These are phyloP conservation scores for Benthosema pterotum DNA, from an alignment of 2,797 vertebrate genomes.

Conservation along the genomic window DNA sequence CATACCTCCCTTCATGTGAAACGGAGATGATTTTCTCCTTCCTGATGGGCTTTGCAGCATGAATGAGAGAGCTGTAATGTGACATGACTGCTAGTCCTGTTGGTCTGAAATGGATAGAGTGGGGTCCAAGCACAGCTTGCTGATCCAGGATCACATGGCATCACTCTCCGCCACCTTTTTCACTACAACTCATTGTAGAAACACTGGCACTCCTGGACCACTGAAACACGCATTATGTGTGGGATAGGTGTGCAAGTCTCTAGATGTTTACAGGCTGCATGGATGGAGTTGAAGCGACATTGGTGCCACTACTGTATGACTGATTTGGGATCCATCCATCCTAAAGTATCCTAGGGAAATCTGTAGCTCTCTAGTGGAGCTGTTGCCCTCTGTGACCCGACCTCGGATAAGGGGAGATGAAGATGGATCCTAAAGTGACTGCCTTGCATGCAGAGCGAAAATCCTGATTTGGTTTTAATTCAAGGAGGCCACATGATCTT, in stretches of 20 bases:
- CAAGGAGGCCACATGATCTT: constrained; percentile 4
- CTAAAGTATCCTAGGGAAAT: no score
- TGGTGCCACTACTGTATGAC: constrained; percentile 13
- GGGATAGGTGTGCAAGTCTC: no score
- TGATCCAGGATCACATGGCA: constrained; percentile 6
- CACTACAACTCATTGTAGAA: neutral
- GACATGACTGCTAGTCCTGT: constrained; percentile 6
- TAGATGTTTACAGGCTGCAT: constrained; percentile 33
- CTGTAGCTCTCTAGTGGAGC: no score
- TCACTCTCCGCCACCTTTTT: neutral
- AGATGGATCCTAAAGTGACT: constrained; percentile 13
- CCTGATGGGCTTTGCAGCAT: neutral
- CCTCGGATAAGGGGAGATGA: no score
- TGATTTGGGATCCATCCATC: constrained; percentile 19
- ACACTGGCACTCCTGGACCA: constrained; percentile 1
- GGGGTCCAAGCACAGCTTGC: neutral
- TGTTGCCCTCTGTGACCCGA: no score
- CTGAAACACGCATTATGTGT: no score
- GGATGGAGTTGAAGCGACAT: constrained; percentile 19
- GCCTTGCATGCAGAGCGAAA: neutral
- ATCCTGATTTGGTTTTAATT: neutral
- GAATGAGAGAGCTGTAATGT: constrained; percentile 31
- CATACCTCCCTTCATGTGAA: constrained; percentile 2
- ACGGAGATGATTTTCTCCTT: constrained; percentile 2
- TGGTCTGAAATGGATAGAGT: constrained; percentile 22